phyloP scores from a whole-genome alignment of 2,888 invertebrate species.

The Trachelus iudaicus region DNA sequence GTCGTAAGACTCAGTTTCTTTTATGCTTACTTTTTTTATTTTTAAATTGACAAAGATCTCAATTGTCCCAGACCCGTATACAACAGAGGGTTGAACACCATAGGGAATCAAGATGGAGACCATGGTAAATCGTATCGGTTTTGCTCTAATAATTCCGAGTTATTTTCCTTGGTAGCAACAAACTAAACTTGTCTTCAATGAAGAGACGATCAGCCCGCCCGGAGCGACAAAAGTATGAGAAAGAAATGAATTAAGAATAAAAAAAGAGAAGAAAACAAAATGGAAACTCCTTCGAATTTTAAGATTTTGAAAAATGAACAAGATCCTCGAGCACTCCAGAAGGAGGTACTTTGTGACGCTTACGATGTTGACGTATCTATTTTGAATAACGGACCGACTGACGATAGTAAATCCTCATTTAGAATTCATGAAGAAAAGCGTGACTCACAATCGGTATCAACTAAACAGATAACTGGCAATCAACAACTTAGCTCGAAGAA shows the following conservation, averaged over 20 bases:
- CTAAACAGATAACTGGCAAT: background rate
- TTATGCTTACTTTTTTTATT: background rate
- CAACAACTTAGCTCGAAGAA: background rate
- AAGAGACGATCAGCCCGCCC: background rate
- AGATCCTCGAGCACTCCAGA: background rate
- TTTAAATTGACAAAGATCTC: background rate
- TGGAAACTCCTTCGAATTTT: background rate
- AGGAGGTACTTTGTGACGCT: background rate
- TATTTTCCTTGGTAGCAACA: conserved; percentile 11
- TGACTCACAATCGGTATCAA: background rate
- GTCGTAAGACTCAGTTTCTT: background rate
- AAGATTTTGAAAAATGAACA: background rate
- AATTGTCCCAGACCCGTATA: background rate
- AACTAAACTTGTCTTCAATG: background rate
- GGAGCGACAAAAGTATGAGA: background rate
- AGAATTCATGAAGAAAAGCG: background rate
- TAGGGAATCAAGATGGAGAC: background rate
- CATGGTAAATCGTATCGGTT: background rate
- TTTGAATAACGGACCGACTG: no score
- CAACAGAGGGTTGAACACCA: background rate
- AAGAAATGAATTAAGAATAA: background rate
- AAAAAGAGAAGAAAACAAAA: background rate
- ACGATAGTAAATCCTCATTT: background rate
- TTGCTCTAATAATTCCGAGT: conserved; percentile 18
- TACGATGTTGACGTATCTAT: background rate